A percentile compares a stretch with the other conserved stretches of the same genome.
These are phyloP conservation scores for Lontra canadensis DNA, from an alignment of 2,113 vertebrate species.

Conservation along the genomic window DNA sequence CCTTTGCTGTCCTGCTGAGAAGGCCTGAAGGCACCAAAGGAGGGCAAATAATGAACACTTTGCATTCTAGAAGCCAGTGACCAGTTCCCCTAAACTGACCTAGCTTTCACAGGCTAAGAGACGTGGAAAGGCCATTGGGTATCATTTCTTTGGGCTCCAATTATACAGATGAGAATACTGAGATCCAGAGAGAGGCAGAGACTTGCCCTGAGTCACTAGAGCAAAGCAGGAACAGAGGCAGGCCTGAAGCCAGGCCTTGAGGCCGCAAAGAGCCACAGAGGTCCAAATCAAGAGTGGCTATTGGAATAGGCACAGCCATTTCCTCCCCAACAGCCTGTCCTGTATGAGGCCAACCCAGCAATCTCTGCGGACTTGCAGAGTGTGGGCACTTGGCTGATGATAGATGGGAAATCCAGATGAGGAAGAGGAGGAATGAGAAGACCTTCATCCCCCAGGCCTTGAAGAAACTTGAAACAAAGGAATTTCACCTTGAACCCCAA, in stretches of 20 bases:
- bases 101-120: neutral
- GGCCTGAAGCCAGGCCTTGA: neutral
- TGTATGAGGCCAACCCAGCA: neutral
- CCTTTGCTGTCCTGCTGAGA: neutral
- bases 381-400: too few species aligned
- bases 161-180: neutral
- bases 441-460: neutral
- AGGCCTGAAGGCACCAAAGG: neutral
- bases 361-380: neutral
- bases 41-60: neutral
- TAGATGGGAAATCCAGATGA: neutral
- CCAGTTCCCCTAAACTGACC: neutral
- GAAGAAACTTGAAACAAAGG: neutral
- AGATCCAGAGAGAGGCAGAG: neutral
- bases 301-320: neutral
- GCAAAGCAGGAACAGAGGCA: neutral
- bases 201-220: neutral
- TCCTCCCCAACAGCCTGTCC: neutral
- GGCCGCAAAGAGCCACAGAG: neutral
- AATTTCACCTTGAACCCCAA: constrained; percentile 50
- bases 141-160: neutral
- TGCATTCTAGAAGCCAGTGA: neutral
- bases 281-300: neutral
- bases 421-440: neutral
- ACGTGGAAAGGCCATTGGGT: neutral